Conservation (phyloP, 2,797 vertebrate species). For the Ambastaia sidthimunki region DNA sequence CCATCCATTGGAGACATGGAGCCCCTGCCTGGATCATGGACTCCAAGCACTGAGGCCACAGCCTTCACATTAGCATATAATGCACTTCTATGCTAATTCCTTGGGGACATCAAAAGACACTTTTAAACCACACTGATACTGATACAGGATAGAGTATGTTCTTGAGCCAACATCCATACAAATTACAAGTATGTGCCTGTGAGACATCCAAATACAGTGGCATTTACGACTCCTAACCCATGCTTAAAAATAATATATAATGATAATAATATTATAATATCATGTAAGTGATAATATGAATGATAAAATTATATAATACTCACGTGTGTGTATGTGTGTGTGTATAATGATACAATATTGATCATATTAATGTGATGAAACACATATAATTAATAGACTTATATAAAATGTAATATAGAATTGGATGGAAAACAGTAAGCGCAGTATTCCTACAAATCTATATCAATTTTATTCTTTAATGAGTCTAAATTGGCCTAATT, state of each 20-base stretch:
- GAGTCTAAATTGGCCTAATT: not conserved
- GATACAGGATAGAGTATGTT: constrained; percentile 53
- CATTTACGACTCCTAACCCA: not conserved
- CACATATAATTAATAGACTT: not conserved
- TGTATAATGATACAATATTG: too few species aligned
- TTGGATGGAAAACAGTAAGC: not conserved
- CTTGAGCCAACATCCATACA: not conserved
- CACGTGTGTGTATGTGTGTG: too few species aligned
- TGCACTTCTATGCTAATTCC: constrained; percentile 78
- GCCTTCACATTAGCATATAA: constrained; percentile 75
- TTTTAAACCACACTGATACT: constrained; percentile 64
- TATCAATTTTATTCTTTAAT: constrained; percentile 1
- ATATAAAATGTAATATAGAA: not conserved
- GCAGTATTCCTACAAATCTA: not conserved
- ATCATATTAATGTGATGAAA: not conserved
- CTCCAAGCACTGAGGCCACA: constrained; percentile 68
- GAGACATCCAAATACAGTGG: not conserved
- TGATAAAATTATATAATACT: not conserved
- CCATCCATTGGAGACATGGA: constrained; percentile 62
- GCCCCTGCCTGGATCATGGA: constrained; percentile 60
- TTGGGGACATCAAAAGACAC: constrained; percentile 74
- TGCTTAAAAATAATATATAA: not conserved
- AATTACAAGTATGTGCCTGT: not conserved
- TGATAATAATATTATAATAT: too few species aligned
- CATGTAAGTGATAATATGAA: too few species aligned